These are phyloP conservation scores for Caenorhabditis sp. DNA, from an alignment of 2,888 invertebrate species.

Conservation along the genomic window DNA sequence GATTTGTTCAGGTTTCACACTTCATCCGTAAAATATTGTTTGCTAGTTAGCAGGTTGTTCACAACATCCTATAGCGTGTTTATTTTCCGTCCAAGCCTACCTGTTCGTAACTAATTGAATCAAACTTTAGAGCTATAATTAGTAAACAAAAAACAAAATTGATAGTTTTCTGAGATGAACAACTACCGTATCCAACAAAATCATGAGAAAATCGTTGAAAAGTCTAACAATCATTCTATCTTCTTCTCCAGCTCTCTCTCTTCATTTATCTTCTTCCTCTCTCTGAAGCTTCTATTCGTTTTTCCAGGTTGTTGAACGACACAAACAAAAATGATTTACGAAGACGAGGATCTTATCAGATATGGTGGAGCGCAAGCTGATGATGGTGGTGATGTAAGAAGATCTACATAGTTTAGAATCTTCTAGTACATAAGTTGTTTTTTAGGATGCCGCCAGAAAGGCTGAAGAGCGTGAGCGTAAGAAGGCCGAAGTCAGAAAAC, in stretches of 20 bases:
- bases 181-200: not conserved
- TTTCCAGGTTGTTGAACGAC: not conserved
- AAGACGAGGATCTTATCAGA: conserved; percentile 51
- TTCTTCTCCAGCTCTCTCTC: not conserved
- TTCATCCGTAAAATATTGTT: too few species aligned
- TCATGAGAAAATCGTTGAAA: not conserved
- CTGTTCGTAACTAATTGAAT: too few species aligned
- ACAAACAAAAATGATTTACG: conserved; percentile 24
- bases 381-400: conserved; percentile 38
- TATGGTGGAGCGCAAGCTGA: conserved; percentile 61
- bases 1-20: too few species aligned
- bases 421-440: not conserved
- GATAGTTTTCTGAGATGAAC: too few species aligned
- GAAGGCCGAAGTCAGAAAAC: conserved; percentile 96
- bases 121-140: too few species aligned
- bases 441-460: conserved; percentile 77
- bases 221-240: not conserved
- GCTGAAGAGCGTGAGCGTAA: conserved; percentile 96
- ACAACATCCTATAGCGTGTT: too few species aligned
- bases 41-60: too few species aligned
- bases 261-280: not conserved
- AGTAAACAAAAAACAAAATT: too few species aligned
- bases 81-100: too few species aligned
- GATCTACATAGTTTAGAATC: not conserved
- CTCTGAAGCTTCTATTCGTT: not conserved